These are phyloP conservation scores for Drosophila kuntzei DNA, from an alignment of 2,888 invertebrate species.

Conservation along the genomic window DNA sequence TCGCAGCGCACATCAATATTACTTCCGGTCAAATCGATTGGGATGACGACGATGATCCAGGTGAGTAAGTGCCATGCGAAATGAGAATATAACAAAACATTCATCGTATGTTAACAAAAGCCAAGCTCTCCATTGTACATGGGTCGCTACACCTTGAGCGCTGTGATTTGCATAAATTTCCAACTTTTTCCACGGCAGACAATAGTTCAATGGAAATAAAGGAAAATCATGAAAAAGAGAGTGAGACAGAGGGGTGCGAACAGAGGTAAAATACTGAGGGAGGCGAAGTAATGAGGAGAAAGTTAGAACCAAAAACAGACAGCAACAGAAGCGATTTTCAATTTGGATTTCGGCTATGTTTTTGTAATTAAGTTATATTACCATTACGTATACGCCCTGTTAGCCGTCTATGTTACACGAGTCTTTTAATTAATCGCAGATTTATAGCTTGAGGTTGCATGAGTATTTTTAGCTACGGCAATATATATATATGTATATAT, in stretches of 20 bases:
- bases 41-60: constrained; percentile 86
- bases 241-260: not conserved
- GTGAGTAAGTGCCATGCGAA: constrained; percentile 77
- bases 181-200: constrained; percentile 30
- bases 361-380: constrained; percentile 79
- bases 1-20: constrained; percentile 80
- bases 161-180: constrained; percentile 76
- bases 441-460: constrained; percentile 68
- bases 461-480: constrained; percentile 28
- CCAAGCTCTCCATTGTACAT: constrained; percentile 46
- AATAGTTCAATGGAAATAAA: constrained; percentile 55
- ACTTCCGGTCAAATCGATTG: constrained; percentile 86
- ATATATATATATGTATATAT: constrained; percentile 36
- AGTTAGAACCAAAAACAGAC: constrained; percentile 29
- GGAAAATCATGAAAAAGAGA: not conserved
- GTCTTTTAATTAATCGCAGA: constrained; percentile 78
- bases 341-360: constrained; percentile 75
- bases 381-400: constrained; percentile 69
- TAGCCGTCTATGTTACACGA: constrained; percentile 19
- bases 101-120: constrained; percentile 54
- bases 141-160: constrained; percentile 47
- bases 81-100: constrained; percentile 41
- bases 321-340: constrained; percentile 57
- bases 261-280: not conserved
- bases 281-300: not conserved